Evolutionary conservation across 2,797 vertebrate genomes (phyloP).

Genomic region (Ctenochaetus hawaiiensis): DNA sequence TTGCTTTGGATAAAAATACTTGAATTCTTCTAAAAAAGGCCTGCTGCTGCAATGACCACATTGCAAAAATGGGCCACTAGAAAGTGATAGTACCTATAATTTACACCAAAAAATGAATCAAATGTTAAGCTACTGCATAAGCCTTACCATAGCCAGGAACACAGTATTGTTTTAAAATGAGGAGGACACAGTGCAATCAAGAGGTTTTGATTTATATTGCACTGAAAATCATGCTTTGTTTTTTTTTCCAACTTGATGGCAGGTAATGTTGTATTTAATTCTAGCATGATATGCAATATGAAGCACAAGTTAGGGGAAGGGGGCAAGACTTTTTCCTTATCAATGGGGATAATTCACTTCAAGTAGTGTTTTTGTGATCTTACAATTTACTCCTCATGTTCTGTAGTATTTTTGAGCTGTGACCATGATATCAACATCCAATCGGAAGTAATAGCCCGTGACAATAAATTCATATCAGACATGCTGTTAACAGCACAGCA

Average conservation of each 20-base stretch:
- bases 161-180: not conserved
- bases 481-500: not conserved
- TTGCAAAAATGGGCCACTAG: not conserved
- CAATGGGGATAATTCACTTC: no score
- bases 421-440: not conserved
- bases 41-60: no score
- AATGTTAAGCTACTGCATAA: not conserved
- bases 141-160: not conserved
- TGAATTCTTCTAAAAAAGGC: not conserved
- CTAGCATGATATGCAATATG: no score
- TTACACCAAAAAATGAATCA: not conserved
- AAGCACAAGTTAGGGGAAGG: no score
- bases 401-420: not conserved
- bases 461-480: not conserved
- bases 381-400: not conserved
- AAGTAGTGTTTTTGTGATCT: not conserved
- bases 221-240: no score
- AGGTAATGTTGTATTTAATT: no score
- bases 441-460: not conserved
- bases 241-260: no score
- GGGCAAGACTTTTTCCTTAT: no score
- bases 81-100: not conserved
- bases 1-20: not conserved
- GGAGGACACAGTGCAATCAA: not conserved
- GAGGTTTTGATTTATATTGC: not conserved